Evolutionary conservation across 2,888 invertebrate genomes (phyloP).

Genomic region (Augochlorella aurata): DNA sequence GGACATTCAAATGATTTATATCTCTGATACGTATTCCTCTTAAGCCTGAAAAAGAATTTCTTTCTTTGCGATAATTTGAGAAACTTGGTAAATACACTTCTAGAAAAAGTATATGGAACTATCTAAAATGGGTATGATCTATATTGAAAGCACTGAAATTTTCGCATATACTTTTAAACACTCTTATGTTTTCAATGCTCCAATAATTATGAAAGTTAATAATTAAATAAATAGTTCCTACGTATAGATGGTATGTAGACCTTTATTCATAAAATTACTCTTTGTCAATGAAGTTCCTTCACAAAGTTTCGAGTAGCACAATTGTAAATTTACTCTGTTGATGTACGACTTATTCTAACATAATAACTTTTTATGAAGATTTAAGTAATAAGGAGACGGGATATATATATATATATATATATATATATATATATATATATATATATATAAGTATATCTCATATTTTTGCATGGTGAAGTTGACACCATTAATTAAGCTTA

Average conservation of each 20-base stretch:
- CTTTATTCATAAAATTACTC: constrained; percentile 73
- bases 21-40: not conserved
- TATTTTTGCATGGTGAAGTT: constrained; percentile 27
- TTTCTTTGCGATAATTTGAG: not conserved
- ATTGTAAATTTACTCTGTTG: constrained; percentile 38
- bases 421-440: constrained; percentile 11
- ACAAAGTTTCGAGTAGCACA: constrained; percentile 64
- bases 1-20: not conserved
- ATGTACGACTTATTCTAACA: constrained; percentile 61
- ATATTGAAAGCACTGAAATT: constrained; percentile 17
- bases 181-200: constrained; percentile 10
- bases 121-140: constrained; percentile 7
- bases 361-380: constrained; percentile 63
- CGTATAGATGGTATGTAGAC: constrained; percentile 51
- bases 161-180: constrained; percentile 34
- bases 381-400: constrained; percentile 48
- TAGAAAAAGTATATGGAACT: not conserved
- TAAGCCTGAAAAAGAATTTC: constrained; percentile 8
- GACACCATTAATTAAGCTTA: constrained; percentile 28
- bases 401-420: constrained; percentile 10
- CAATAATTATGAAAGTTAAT: constrained; percentile 19
- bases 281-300: constrained; percentile 62
- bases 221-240: constrained; percentile 58
- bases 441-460: not conserved
- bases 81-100: not conserved